Base-by-base conservation (phyloP, 1,140 invertebrate genomes). In the Zaprionus kolodkinae region DNA sequence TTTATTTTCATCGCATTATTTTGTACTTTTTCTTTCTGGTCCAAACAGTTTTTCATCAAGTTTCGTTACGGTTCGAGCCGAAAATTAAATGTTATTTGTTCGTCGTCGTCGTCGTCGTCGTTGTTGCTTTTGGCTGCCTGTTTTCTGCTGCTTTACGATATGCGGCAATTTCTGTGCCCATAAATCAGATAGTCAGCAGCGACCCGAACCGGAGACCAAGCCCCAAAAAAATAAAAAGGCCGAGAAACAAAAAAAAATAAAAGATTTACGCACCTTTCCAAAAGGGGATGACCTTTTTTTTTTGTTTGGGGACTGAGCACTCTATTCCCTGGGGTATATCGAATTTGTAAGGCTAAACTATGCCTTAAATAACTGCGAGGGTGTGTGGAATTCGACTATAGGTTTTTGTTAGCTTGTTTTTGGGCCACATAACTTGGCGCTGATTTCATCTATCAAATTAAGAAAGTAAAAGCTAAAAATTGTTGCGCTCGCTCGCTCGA, bases 11-110 rank as follows among this genome's bases (percentile, higher is more conserved):
- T 82, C 68, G 76, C 57, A 85, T 78, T 85, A 86, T 75, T 81
- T 69, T 77, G 64, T 86, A 69, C 45, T 67, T 76, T 69, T 59
- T 48, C 65, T 54, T 66, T 61, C 27, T 71, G 54, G 68, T 21
- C 21, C 21, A 21, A 21, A 21, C 21, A 64, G 74, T 89, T 88
- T 89, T 88, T 80, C 85, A 88, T 88, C 78, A 89, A 81, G 72
- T 82, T 87, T 36, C 17, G 33, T 27, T 27, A 66, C 66, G 71
- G 52, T 70, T 84, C 48, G 67, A 54, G 65, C 38, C 50, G 57
- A 87, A 30, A 88, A 89, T 88, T 84, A 89, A 88, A 88, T 89
- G 85, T 88, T 88, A 88, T 88, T 88, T 88, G 82, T 88, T 78
- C 27, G 27, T 30, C 27, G 27, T 6, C 21, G 21, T 21, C 21